Percentiles rank a stretch among this genome's conserved stretches.
Conservation (phyloP, 2,797 vertebrate species). For the Poecilia velifera region DNA sequence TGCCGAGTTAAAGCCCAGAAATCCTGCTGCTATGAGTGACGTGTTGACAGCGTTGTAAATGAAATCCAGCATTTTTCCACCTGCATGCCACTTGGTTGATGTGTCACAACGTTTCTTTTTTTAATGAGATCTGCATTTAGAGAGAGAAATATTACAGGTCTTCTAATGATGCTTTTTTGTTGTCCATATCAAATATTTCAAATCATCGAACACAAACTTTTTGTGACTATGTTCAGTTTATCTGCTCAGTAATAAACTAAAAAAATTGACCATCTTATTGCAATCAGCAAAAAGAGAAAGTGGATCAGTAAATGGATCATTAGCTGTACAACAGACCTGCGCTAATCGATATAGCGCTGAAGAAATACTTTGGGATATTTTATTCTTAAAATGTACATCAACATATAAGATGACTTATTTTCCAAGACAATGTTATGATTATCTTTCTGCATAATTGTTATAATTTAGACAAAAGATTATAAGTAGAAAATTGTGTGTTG, state of each 20-base stretch:
- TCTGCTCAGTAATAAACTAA: neutral
- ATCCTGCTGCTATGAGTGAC: constrained; percentile 58
- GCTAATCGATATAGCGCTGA: too few relatives aligned
- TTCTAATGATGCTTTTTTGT: neutral
- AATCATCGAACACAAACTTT: neutral
- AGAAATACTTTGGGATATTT: too few relatives aligned
- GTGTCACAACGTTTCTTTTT: constrained; percentile 17
- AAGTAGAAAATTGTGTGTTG: too few relatives aligned
- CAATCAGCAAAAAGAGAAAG: neutral
- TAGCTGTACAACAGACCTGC: too few relatives aligned
- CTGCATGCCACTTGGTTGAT: constrained; percentile 29
- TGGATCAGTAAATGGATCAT: too few relatives aligned
- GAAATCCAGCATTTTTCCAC: constrained; percentile 58
- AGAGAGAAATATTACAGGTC: constrained; percentile 20
- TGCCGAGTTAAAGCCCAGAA: constrained; percentile 48
- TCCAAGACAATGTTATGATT: too few relatives aligned
- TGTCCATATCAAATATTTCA: neutral
- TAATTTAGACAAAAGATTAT: too few relatives aligned
- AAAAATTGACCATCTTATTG: neutral
- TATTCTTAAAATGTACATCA: too few relatives aligned
- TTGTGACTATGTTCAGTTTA: neutral
- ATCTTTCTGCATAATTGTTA: too few relatives aligned
- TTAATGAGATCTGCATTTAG: constrained; percentile 42
- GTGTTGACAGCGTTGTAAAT: constrained; percentile 54
- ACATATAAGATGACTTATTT: too few relatives aligned